Percentiles rank a stretch among this genome's conserved stretches.
Evolutionary conservation across 1,140 invertebrate species (phyloP).

Genomic region (Drosophila tsacasi): DNA sequence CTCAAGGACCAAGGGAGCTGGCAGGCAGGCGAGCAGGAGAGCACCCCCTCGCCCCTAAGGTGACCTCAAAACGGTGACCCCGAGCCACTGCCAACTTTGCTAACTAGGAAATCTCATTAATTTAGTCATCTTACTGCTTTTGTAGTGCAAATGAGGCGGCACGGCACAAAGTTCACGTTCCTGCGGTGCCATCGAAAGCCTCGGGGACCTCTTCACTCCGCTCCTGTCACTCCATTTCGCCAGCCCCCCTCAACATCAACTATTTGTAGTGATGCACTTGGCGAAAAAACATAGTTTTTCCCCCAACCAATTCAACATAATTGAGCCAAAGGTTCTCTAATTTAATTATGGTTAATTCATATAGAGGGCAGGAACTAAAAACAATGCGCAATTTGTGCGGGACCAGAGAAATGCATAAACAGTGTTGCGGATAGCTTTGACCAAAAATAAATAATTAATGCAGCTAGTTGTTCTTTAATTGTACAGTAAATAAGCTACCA

Average conservation of each 20-base stretch:
- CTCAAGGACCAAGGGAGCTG: constrained; percentile 15
- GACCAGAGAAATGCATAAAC: background rate
- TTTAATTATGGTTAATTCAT: constrained; percentile 3
- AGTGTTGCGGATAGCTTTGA: background rate
- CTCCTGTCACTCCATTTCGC: constrained; percentile 31
- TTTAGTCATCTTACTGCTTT: constrained; percentile 62
- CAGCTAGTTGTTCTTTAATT: background rate
- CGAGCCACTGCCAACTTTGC: constrained; percentile 37
- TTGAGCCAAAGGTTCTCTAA: background rate
- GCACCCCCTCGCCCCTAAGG: background rate
- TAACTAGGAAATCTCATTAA: constrained; percentile 70
- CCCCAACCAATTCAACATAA: background rate
- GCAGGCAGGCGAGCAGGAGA: background rate
- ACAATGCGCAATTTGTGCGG: background rate
- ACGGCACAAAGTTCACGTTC: constrained; percentile 72
- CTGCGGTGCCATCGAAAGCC: constrained; percentile 50
- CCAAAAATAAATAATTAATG: background rate
- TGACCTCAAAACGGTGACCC: constrained; percentile 48
- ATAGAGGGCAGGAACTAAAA: too few relatives aligned
- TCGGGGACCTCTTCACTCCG: constrained; percentile 48
- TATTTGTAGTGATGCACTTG: constrained; percentile 10
- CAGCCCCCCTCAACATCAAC: constrained; percentile 2
- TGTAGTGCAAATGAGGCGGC: constrained; percentile 68
- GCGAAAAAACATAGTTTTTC: background rate
- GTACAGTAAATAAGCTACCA: background rate